Base-by-base conservation (phyloP, 1,140 invertebrate genomes). In the Bombus picipes region DNA sequence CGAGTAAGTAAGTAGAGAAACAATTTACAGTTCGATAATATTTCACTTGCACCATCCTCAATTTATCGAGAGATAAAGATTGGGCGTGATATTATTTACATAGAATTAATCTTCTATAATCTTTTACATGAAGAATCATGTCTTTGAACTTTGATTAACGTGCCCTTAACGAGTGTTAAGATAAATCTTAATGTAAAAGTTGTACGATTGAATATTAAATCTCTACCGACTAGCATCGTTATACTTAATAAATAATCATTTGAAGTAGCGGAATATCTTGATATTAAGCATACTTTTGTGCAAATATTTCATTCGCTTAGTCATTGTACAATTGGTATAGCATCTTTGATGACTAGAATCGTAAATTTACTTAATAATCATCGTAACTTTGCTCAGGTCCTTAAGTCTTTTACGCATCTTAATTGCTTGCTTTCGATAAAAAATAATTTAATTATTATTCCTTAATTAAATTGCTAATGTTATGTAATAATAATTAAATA, bases 211-310 rank as follows among this genome's bases (percentile, higher is more conserved):
- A 62, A 25, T 25, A 34, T 34, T 34, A n/a, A 18, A 34, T 57
- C 18, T n/a, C 13, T 78, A 37, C 43, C 59, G 65, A 83, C 81
- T 76, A 83, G 43, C 75, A 68, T 68, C 57, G 28, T 34, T 43
- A 5, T 53, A 47, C 28, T 76, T 71, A 25, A 32, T 71, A 12
- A 25, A 39, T 34, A 41, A 41, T n/a, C 22, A 9, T 34, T 34
- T 34, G 34, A 34, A 32, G 32, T 43, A 22, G 22, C 39, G 32
- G 8, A 10, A 25, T 68, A 70, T 43, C 10, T 68, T 9, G 12
- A 5, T 37, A 43, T 32, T 3, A 34, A 79, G 25, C 34, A 78
- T 1, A 66, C 28, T n/a, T 9, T 59, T 12, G 25, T 28, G 25
- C n/a, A 39, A 57, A 59, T 32, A n/a, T 76, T 6, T 12, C 22